Evolutionary conservation across 1,140 invertebrate species (phyloP).

Genomic region (Brachystomella parvula): DNA sequence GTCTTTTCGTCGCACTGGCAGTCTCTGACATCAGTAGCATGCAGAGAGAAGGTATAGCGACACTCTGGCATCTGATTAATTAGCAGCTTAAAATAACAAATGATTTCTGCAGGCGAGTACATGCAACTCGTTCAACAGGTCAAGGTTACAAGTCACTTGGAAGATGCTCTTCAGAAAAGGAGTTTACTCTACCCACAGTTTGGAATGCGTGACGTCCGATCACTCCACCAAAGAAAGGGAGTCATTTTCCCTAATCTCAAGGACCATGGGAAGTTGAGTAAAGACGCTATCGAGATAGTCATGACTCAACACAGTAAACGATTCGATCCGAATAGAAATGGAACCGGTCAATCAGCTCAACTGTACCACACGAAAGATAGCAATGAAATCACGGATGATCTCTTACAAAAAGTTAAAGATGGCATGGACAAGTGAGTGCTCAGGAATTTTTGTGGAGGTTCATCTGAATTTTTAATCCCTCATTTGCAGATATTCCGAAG

Average conservation of each 20-base stretch:
- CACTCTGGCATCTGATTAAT: background rate
- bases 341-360: background rate
- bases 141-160: conserved; percentile 37
- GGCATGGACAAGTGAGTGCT: conserved; percentile 34
- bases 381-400: conserved; percentile 29
- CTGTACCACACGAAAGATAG: background rate
- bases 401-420: conserved; percentile 31
- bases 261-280: conserved; percentile 38
- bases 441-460: background rate
- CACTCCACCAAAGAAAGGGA: conserved; percentile 36
- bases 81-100: background rate
- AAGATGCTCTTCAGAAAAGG: conserved; percentile 36
- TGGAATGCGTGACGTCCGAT: conserved; percentile 31
- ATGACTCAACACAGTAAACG: conserved; percentile 32
- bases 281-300: conserved; percentile 39
- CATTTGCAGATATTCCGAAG: conserved; percentile 23
- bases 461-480: background rate
- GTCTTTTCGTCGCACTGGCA: conserved; percentile 36
- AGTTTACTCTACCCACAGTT: conserved; percentile 37
- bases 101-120: conserved; percentile 25
- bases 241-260: conserved; percentile 39
- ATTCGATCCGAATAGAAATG: conserved; percentile 23
- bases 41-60: conserved; percentile 30
- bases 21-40: conserved; percentile 37
- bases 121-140: conserved; percentile 39